Conservation (phyloP, 2,113 vertebrate genomes). For the Pomatorhinus ruficollis region DNA sequence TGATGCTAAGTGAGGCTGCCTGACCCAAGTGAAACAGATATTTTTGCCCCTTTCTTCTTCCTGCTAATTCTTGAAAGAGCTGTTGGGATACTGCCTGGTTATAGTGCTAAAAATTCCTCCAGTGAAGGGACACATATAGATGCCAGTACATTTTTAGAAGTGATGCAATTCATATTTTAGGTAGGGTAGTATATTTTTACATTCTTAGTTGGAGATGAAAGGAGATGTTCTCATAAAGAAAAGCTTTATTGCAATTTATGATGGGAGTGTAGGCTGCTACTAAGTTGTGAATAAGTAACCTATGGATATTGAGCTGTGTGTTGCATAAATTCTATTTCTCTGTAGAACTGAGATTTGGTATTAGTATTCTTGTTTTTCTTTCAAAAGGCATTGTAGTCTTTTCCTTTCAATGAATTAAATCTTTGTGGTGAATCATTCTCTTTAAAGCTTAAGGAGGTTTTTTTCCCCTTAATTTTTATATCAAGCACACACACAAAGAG, state of each 20-base stretch:
- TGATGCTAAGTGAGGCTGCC: not conserved
- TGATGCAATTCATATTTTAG: slow-evolving; percentile 31
- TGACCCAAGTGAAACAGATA: slow-evolving; percentile 26
- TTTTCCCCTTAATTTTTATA: not conserved
- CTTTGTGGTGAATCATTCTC: not conserved
- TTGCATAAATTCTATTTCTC: not conserved
- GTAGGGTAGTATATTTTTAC: slow-evolving; percentile 22
- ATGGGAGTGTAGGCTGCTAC: not conserved
- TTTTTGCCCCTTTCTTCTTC: slow-evolving; percentile 15
- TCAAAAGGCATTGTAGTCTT: not conserved
- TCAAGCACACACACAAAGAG: not conserved
- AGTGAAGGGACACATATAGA: slow-evolving; percentile 4
- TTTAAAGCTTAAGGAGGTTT: not conserved
- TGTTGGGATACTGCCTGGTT: slow-evolving; percentile 32
- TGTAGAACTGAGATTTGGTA: not conserved
- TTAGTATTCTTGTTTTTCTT: not conserved
- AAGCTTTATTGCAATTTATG: not conserved
- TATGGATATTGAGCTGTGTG: not conserved
- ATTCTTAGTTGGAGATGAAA: slow-evolving; percentile 4
- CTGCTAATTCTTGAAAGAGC: slow-evolving; percentile 9
- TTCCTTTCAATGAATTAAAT: not conserved
- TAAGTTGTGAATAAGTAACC: not conserved
- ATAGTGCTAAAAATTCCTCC: not conserved
- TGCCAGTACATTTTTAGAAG: slow-evolving; percentile 6
- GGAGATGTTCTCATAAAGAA: not conserved